Base-by-base conservation (phyloP, 2,113 vertebrate genomes). In the Anas platyrhynchos region DNA sequence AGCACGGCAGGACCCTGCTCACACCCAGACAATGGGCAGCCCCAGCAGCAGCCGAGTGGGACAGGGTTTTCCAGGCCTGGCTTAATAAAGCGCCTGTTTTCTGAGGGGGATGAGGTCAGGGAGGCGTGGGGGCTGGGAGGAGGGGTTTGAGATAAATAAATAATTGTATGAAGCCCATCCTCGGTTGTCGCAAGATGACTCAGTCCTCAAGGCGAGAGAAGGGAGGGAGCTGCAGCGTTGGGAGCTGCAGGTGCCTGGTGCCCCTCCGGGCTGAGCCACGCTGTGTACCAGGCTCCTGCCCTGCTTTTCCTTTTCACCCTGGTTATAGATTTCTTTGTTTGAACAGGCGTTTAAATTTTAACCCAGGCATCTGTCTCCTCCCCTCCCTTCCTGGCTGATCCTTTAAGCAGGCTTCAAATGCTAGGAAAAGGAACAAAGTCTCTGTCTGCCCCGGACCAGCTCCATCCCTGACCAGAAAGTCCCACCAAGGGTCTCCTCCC, bases 91-190 rank as follows among this genome's bases (percentile, higher is more conserved):
- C 41, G 8, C 83, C 93, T 86, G 23, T 95, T 90, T 90, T 93
- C 43, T 44, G 88, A 86, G 79, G 38, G 72, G 71, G 43, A 65
- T 91, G 95, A 94, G 83, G 61, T 95, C 90, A 93, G 85, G 59
- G 85, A 74, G 14, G 67, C 13, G 10, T 16, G 59, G 86, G 88
- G 89, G 93, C 36, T 56, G 89, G 82, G 83, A 88, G 76, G 67
- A 93, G 91, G 36, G 36, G 63, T 43, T 86, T 62, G 79, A 69
- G 89, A 96, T 92, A 87, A 95, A 82, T 91, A 93, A 96, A 90
- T 92, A 95, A 94, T 71, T 88, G 85, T 91, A 68, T 36, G n/a
- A 73, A 94, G 79, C 81, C 75, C 85, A 63, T 83, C 71, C 59
- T 88, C 44, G 6, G 86, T 1, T 94, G 92, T 81, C 25, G 29